phyloP scores from a whole-genome alignment of 2,888 invertebrate species.

The Caenorhabditis sulstoni region DNA sequence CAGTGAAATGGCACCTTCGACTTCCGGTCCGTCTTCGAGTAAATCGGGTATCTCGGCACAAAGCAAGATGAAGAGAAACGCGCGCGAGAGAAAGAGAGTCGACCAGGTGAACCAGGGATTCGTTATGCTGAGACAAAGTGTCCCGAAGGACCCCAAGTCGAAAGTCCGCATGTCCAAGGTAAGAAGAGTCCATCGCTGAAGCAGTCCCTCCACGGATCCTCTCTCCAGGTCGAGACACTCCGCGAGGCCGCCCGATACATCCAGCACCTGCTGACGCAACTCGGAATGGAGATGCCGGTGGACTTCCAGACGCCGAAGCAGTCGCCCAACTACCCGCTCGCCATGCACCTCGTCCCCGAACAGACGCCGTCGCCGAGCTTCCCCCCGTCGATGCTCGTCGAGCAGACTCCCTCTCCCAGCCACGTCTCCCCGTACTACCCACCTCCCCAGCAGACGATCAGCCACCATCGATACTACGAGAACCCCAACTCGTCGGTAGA shows the following conservation, averaged over 20 bases:
- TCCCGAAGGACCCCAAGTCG: slow-evolving; percentile 41
- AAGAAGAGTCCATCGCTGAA: not conserved
- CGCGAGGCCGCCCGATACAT: slow-evolving; percentile 69
- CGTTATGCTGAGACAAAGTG: slow-evolving; percentile 57
- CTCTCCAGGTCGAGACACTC: slow-evolving; percentile 66
- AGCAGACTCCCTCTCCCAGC: slow-evolving; percentile 25
- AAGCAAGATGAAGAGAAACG: slow-evolving; percentile 59
- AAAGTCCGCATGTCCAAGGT: slow-evolving; percentile 65
- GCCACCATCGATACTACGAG: not conserved
- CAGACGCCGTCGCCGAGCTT: slow-evolving; percentile 18
- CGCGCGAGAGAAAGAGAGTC: slow-evolving; percentile 64
- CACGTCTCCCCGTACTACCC: slow-evolving; percentile 45
- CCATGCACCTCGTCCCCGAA: slow-evolving; percentile 9
- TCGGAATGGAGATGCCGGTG: slow-evolving; percentile 43
- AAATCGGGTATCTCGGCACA: slow-evolving; percentile 32
- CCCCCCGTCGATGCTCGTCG: slow-evolving; percentile 16
- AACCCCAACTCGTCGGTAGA: slow-evolving; percentile 4
- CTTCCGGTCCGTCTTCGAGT: slow-evolving; percentile 24
- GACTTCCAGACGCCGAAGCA: slow-evolving; percentile 56
- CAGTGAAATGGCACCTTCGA: slow-evolving; percentile 32
- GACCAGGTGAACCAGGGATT: slow-evolving; percentile 69
- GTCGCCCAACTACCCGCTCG: slow-evolving; percentile 39
- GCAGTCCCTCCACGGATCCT: too few relatives aligned
- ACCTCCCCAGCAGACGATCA: slow-evolving; percentile 26
- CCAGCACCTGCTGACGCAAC: slow-evolving; percentile 52